Evolutionary conservation across 2,797 vertebrate genomes (phyloP), one percentile per base, ranked within the genome.

Genomic region (Melanogrammus aeglefinus): DNA sequence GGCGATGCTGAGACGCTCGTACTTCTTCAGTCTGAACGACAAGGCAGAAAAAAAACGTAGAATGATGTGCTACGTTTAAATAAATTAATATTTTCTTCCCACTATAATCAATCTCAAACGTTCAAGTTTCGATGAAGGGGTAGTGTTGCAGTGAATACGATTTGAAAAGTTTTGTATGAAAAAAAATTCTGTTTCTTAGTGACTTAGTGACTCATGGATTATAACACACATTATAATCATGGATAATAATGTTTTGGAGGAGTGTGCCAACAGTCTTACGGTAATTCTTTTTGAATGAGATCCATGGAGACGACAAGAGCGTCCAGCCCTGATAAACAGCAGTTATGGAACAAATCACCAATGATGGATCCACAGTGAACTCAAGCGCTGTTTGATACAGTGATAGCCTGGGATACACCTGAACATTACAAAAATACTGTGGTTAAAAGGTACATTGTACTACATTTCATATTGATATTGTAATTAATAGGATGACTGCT

Each of bases 231-330:
- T n/a, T n/a, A n/a, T n/a, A n/a, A n/a, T n/a, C n/a, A n/a, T n/a
- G n/a, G n/a, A n/a, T n/a, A n/a, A n/a, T n/a, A n/a, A n/a, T n/a
- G n/a, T n/a, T n/a, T n/a, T n/a, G 13, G 36, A 0, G 29, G 29
- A 27, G 33, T 16, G 12, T 6, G 18, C 6, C 47, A 51, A 51
- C 47, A 51, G 57, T 92, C 97, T 95, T 93, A 99, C 98, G 96
- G 75, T 38, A 95, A 97, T 89, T 95, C 93, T 21, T 86, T 94
- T 79, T 97, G 93, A 85, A 99, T 94, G 82, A 99, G 89, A 91
- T 99, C 97, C 98, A 99, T 98, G 87, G 95, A 96, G 76, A 99
- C 97, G 1, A 99, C 93, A 74, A 99, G 92, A 14, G 97, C 97
- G 91, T 99, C 97, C 78, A 99, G 87, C 94, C 97, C 97, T 99